Conservation (phyloP, 2,797 vertebrate genomes). For the Orientallactaga sibirica region DNA sequence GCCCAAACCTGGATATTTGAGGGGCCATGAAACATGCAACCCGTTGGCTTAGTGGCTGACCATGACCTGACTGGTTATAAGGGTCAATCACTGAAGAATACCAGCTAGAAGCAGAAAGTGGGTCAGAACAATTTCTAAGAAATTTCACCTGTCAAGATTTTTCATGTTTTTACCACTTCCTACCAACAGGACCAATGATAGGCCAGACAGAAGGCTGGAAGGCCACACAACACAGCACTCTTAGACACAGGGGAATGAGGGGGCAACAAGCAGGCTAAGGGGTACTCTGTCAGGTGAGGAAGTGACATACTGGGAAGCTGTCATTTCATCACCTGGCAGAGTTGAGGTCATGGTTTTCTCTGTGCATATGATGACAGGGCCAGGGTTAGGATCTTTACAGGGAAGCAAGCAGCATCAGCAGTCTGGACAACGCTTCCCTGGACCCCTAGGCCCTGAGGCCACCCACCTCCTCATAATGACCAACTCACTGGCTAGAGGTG, state of each 20-base stretch:
- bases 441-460: background rate
- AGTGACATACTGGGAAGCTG: background rate
- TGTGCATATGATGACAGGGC: background rate
- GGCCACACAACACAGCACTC: background rate
- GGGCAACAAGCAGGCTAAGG: background rate
- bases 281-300: no score
- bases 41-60: background rate
- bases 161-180: slow-evolving; percentile 27
- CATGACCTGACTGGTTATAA: background rate
- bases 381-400: background rate
- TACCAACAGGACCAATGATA: background rate
- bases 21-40: background rate
- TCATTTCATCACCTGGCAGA: background rate
- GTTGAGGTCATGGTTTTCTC: background rate
- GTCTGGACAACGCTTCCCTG: background rate
- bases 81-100: background rate
- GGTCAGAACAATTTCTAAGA: background rate
- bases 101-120: background rate
- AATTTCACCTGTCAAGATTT: background rate
- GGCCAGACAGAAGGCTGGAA: background rate
- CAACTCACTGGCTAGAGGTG: background rate
- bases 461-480: background rate
- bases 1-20: background rate
- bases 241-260: background rate
- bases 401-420: background rate